Percentiles rank a stretch among this genome's conserved stretches.
Evolutionary conservation across 2,888 invertebrate genomes (phyloP).

Genomic region (Melanostoma scalare): DNA sequence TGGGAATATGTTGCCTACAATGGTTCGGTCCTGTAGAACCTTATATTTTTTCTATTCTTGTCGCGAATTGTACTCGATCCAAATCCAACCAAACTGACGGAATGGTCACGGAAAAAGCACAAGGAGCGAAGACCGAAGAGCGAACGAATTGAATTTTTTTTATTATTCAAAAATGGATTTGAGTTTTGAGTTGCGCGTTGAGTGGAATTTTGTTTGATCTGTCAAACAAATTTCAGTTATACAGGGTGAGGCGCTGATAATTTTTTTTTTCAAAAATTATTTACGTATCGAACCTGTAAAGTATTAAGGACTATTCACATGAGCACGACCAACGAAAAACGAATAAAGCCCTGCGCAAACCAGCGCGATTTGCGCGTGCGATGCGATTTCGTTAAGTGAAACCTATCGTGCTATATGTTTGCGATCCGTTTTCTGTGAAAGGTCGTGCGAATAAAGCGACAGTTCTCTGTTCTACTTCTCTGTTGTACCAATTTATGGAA

Average conservation of each 20-base stretch:
- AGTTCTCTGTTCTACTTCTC: no score
- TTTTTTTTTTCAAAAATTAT: neutral
- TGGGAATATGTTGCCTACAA: slow-evolving; percentile 3
- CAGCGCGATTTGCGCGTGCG: no score
- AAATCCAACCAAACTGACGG: slow-evolving; percentile 36
- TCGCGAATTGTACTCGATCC: slow-evolving; percentile 28
- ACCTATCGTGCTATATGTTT: no score
- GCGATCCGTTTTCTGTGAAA: no score
- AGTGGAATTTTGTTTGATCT: neutral
- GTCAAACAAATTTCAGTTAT: neutral
- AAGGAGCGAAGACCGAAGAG: neutral
- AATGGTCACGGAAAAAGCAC: neutral
- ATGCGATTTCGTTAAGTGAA: no score
- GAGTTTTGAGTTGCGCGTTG: slow-evolving; percentile 38
- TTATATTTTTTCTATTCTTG: slow-evolving; percentile 36
- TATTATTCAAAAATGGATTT: neutral
- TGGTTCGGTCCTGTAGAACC: slow-evolving; percentile 32
- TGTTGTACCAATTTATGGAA: no score
- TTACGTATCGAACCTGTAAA: neutral
- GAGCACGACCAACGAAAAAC: no score
- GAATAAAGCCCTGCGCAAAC: no score
- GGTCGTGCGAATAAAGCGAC: no score
- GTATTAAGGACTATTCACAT: no score
- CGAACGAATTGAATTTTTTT: slow-evolving; percentile 7
- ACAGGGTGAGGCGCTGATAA: neutral